Base-by-base conservation (phyloP, 2,888 invertebrate genomes). In the Esperia sulphurella region DNA sequence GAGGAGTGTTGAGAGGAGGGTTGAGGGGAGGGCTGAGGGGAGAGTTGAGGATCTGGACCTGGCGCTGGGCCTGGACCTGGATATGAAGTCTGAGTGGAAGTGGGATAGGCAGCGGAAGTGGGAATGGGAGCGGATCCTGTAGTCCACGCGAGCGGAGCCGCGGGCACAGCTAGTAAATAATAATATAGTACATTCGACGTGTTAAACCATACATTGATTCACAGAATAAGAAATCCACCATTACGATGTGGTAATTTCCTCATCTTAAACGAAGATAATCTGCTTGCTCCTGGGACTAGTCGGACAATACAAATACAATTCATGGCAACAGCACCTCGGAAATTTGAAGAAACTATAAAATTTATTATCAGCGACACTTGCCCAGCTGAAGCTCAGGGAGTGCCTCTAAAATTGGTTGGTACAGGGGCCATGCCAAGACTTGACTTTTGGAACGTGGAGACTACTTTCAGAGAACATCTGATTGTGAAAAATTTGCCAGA, bases 381-480 rank as follows among this genome's bases (percentile, higher is more conserved):
- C 14, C 89, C 89, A 0, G 84, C 88, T n/a, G 88, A 91, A 57
- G 79, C 81, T 12, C 64, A 83, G 13, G 91, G 91, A 0, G 89
- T 87, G 41, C 78, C 75, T 1, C 60, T 93, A 0, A 83, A 59
- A 37, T 62, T 93, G 6, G 79, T 83, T 1, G 91, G 91, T 2
- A 87, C 86, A 12, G 92, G 91, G 14, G 90, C 89, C n/a, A 75
- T 91, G 61, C 92, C 93, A 0, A 75, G 74, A 8, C 65, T 93
- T 47, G 91, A 92, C 63, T 90, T 93, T 49, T 79, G 86, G 67
- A 90, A 93, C 65, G 67, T 90, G 14, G 84, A 90, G 46, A 86
- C 82, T 2, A 92, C 93, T 0, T 93, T 93, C 64, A 84, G 87
- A 51, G 91, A 92, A 67, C 91, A 92, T 60, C 81, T 91, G 14